These are phyloP conservation scores for Lemur catta DNA, from an alignment of 2,797 vertebrate species.

Conservation along the genomic window DNA sequence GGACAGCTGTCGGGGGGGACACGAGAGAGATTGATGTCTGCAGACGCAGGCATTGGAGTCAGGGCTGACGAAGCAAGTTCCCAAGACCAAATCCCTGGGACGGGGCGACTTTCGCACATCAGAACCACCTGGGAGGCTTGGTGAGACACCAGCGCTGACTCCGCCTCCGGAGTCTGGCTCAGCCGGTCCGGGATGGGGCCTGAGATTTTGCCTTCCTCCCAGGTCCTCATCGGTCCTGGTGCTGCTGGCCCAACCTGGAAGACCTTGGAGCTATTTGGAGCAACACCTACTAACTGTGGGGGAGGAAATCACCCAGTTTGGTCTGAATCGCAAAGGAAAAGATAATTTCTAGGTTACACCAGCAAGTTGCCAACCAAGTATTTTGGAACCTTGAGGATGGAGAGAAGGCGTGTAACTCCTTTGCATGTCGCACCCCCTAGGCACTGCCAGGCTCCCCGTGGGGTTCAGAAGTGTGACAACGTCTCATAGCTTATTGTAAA, in stretches of 20 bases:
- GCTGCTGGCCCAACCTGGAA: background rate
- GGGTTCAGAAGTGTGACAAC: background rate
- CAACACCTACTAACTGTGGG: background rate
- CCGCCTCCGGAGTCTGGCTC: no score
- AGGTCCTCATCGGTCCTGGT: accelerated
- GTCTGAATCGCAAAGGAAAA: background rate
- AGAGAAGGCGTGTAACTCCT: background rate
- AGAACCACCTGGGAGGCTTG: background rate
- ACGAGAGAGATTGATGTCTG: accelerated
- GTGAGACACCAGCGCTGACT: background rate
- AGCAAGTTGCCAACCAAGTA: background rate
- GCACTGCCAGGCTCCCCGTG: background rate
- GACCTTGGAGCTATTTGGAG: background rate
- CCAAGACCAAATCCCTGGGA: background rate
- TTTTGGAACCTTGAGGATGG: background rate
- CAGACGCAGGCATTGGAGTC: background rate
- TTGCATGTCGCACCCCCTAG: background rate
- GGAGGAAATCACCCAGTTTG: background rate
- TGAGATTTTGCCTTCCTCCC: background rate
- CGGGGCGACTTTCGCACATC: accelerated
- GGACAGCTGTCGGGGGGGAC: no score
- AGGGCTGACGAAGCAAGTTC: background rate
- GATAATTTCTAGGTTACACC: background rate
- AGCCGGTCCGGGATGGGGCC: background rate
- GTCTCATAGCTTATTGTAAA: background rate